These are phyloP conservation scores for Psettodes erumei DNA, from an alignment of 2,113 vertebrate species.

Conservation along the genomic window DNA sequence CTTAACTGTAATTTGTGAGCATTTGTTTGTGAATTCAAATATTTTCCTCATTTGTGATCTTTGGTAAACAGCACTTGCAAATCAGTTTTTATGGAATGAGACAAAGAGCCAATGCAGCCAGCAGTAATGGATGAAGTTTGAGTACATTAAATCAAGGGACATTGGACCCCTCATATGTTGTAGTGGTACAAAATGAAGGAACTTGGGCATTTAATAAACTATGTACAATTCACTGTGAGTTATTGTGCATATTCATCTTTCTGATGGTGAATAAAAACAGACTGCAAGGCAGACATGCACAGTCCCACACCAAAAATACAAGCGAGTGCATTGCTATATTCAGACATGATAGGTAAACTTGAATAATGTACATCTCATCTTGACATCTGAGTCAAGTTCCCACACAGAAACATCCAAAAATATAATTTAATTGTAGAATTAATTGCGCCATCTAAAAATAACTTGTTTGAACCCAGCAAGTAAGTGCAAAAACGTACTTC, in stretches of 20 bases:
- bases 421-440: not conserved
- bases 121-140: not conserved
- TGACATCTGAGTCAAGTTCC: not conserved
- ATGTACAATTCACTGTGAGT: not conserved
- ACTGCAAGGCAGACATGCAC: not conserved
- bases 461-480: conserved; percentile 7
- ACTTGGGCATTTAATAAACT: not conserved
- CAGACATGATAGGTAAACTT: not conserved
- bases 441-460: conserved; percentile 53
- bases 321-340: not conserved
- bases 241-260: not conserved
- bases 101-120: not conserved
- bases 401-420: not conserved
- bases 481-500: conserved; percentile 23
- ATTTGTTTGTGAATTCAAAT: not conserved
- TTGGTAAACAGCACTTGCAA: not conserved
- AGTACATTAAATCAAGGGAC: not conserved
- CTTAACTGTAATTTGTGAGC: not conserved
- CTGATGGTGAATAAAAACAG: not conserved
- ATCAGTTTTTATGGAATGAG: not conserved
- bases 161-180: not conserved
- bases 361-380: not conserved
- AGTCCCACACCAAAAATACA: not conserved
- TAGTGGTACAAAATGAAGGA: not conserved
- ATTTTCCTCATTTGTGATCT: not conserved